Evolutionary conservation across 2,888 invertebrate species (phyloP).

Genomic region (Drosophila leonis): DNA sequence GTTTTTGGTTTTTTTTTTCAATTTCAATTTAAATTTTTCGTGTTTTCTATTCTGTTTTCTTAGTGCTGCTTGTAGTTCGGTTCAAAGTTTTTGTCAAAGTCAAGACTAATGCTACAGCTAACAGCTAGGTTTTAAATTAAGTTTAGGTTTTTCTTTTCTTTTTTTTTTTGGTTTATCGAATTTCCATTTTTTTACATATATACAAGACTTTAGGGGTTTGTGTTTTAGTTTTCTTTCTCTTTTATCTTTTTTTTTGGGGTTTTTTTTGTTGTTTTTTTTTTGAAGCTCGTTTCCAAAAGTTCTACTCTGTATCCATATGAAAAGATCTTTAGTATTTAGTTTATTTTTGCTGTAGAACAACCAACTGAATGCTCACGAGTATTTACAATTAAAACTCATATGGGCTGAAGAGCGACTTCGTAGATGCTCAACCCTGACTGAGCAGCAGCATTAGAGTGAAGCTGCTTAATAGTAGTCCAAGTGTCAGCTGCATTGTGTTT

Average conservation of each 20-base stretch:
- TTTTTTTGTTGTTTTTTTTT: slow-evolving; percentile 32
- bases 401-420: not conserved
- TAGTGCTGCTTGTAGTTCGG: slow-evolving; percentile 16
- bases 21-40: slow-evolving; percentile 35
- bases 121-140: slow-evolving; percentile 63
- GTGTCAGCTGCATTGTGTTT: slow-evolving; percentile 13
- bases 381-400: slow-evolving; percentile 68
- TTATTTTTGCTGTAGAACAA: slow-evolving; percentile 38
- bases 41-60: slow-evolving; percentile 24
- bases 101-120: slow-evolving; percentile 71
- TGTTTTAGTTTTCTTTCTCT: slow-evolving; percentile 21
- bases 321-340: slow-evolving; percentile 25
- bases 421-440: slow-evolving; percentile 37
- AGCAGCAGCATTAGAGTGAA: slow-evolving; percentile 15
- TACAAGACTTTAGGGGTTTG: slow-evolving; percentile 61
- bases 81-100: slow-evolving; percentile 55
- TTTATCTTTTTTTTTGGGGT: slow-evolving; percentile 9
- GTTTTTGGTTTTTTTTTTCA: slow-evolving; percentile 10
- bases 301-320: slow-evolving; percentile 18
- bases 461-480: slow-evolving; percentile 17
- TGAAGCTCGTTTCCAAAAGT: slow-evolving; percentile 75
- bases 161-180: slow-evolving; percentile 43
- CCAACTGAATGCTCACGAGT: slow-evolving; percentile 58
- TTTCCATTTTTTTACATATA: slow-evolving; percentile 71
- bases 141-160: slow-evolving; percentile 32